Evolutionary conservation across 2,888 invertebrate genomes (phyloP), one percentile per base, ranked within the genome.

Genomic region (Drosophila nr. perissopoda): DNA sequence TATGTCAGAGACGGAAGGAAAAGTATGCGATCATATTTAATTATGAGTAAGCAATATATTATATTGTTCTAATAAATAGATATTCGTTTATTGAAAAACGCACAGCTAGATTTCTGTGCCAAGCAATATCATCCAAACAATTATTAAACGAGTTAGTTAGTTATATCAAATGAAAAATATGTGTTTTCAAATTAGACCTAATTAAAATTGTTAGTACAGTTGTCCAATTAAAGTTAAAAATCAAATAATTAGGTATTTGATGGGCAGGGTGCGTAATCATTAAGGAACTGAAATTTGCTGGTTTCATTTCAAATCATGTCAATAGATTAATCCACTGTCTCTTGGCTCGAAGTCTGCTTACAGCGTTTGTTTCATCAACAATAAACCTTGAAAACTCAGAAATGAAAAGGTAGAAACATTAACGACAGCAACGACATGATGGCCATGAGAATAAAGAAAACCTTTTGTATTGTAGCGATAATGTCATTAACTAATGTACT

Each of bases 401-500:
- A 64, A 78, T 78, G 70, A 78, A 74, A 79, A 66, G 68, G 70
- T 62, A 60, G 59, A 52, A 60, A 46, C 56, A 56, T 25, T 65
- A 38, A 18, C 56, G 36, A 62, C 60, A 29, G 51, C 34, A 58
- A 18, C 60, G 31, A 65, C 52, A 42, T 58, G 18, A 42, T 21
- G 33, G 21, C 38, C 36, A 34, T 53, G 65, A 21, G 59, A 33
- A 68, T 64, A 48, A 38, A 31, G 75, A 73, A 76, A 79, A 71
- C 66, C 76, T 88, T 85, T 86, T 88, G 86, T 85, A 78, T 74
- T 76, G 74, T 74, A 83, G 81, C 82, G 84, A 82, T 84, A 87
- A 89, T 87, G 84, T 87, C 89, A 87, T 87, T 82, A 87, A 75
- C 76, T 81, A 81, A 87, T 89, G 82, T 84, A 89, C 88, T 87